Percentiles rank a stretch among this genome's conserved stretches.
These are phyloP conservation scores for Bufo bufo DNA, from an alignment of 2,113 vertebrate genomes.

Conservation along the genomic window DNA sequence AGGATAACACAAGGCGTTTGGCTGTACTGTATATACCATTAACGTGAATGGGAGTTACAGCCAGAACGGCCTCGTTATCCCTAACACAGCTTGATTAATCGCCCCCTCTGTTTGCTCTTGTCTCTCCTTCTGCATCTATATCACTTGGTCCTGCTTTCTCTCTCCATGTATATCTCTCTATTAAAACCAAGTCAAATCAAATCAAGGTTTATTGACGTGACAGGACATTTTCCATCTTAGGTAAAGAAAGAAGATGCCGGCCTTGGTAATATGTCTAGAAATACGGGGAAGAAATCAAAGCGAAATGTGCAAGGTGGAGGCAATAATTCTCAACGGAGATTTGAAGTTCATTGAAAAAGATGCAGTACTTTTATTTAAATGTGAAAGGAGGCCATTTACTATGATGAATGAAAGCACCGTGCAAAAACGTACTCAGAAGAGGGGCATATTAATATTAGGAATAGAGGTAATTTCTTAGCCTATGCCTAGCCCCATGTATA, in stretches of 20 bases:
- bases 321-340: conserved; percentile 21
- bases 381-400: not conserved
- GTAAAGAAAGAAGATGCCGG: conserved; percentile 21
- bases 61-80: conserved; percentile 54
- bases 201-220: conserved; percentile 53
- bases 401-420: not conserved
- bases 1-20: conserved; percentile 45
- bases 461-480: not conserved
- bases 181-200: conserved; percentile 45
- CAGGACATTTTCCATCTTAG: conserved; percentile 51
- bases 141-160: conserved; percentile 2
- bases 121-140: conserved; percentile 32
- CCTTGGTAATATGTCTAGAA: conserved; percentile 41
- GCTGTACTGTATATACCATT: conserved; percentile 51
- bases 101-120: conserved; percentile 46
- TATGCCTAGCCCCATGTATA: not conserved
- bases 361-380: conserved; percentile 24
- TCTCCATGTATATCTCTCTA: conserved; percentile 45
- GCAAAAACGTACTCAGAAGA: not conserved
- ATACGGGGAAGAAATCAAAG: conserved; percentile 36
- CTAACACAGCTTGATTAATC: conserved; percentile 49
- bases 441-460: not conserved
- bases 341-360: conserved; percentile 8
- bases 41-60: conserved; percentile 45
- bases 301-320: conserved; percentile 21